Base-by-base conservation (phyloP, 2,888 invertebrate species). In the Tetragonisca angustula region DNA sequence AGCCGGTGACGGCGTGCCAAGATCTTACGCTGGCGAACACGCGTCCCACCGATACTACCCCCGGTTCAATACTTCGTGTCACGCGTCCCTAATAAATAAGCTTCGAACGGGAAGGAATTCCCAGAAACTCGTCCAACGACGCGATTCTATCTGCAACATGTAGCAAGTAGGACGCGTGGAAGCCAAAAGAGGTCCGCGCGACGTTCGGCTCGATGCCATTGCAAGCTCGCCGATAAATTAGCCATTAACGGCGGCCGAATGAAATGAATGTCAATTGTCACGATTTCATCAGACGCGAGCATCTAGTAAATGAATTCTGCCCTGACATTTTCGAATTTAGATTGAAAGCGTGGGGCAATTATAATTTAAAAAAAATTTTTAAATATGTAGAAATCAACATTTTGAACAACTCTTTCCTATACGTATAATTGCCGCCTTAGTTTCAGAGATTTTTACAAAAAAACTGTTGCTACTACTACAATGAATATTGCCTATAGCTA, bases 161-260 rank as follows among this genome's bases (percentile, higher is more conserved):
- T 64, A 21, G 81, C 85, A 83, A 87, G 85, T 88, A 76, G 81
- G 76, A 77, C 84, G 86, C 79, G 76, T 76, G 76, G 62, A 52
- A 43, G 64, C 74, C 76, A 32, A 67, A 67, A 52, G 52, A 65
- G 43, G 9, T 43, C 43, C 43, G 43, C 43, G 43, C 9, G 76
- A 24, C 56, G 49, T 71, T 81, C 43, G 43, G 54, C 82, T 74
- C 72, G 74, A 76, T 62, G 74, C 56, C 65, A 62, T 85, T 75
- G 86, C 75, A 74, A 85, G 72, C 72, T 79, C 52, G 50, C 77
- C 83, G 76, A 88, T 88, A 83, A 83, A 85, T 88, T 86, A 43
- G 43, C 9, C 43, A 43, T 43, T 43, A 43, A 43, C 11, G 43
- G 43, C 43, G 43, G 43, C 69, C 24, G 56, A 75, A 21, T 21